Evolutionary conservation across 92 coral and sea anemone genomes (phyloP).

Genomic region (Palythoa grandis): DNA sequence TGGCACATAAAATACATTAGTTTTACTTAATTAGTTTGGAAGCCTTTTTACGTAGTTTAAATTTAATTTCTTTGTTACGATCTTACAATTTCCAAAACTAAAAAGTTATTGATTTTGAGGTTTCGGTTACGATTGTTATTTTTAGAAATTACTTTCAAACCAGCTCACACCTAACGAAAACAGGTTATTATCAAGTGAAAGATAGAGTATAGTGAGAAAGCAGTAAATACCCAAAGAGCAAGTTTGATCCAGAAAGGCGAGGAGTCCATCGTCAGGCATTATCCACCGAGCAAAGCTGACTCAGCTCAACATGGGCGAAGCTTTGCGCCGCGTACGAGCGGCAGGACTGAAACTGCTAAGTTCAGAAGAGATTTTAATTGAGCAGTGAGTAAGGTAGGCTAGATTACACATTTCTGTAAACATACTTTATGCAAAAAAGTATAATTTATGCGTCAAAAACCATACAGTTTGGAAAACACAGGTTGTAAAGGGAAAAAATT

Average conservation of each 20-base stretch:
- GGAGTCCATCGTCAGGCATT: slow-evolving; percentile 19
- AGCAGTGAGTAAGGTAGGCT: slow-evolving; percentile 9
- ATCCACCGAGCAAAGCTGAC: slow-evolving; percentile 29
- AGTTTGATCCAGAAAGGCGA: slow-evolving; percentile 34
- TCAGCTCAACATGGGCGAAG: slow-evolving; percentile 16
- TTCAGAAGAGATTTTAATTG: background rate
- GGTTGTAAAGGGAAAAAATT: too few species aligned
- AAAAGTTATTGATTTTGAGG: too few species aligned
- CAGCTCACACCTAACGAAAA: background rate
- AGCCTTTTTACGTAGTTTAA: too few species aligned
- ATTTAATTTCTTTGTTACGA: too few species aligned
- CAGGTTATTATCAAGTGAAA: background rate
- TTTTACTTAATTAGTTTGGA: too few species aligned
- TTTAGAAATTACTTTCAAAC: too few species aligned
- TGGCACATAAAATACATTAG: too few species aligned
- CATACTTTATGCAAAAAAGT: background rate
- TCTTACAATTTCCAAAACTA: too few species aligned
- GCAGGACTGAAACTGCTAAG: slow-evolving; percentile 41
- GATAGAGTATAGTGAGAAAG: slow-evolving; percentile 31
- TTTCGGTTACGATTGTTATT: too few species aligned
- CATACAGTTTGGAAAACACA: too few species aligned
- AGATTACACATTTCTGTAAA: background rate
- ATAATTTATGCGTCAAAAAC: too few species aligned
- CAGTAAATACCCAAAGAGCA: slow-evolving; percentile 44
- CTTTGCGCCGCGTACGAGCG: slow-evolving; percentile 38